Conservation (phyloP, 2,797 vertebrate species). For the Falco biarmicus region DNA sequence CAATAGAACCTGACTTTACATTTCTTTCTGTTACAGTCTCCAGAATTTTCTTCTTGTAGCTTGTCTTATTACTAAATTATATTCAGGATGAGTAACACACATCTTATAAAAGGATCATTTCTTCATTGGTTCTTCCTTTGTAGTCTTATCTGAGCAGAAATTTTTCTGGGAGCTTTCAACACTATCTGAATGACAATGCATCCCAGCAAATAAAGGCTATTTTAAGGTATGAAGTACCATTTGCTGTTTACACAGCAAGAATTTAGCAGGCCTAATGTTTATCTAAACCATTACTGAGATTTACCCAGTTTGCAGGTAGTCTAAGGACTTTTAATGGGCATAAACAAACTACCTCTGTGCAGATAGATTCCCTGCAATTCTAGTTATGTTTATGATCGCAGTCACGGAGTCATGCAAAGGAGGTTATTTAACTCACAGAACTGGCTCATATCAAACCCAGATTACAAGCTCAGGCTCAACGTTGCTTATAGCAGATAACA, state of each 20-base stretch:
- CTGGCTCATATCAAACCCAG: not conserved
- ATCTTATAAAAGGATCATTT: not conserved
- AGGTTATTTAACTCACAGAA: not conserved
- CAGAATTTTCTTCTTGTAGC: not conserved
- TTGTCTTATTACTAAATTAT: not conserved
- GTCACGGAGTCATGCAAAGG: not conserved
- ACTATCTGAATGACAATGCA: not conserved
- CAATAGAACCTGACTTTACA: not conserved
- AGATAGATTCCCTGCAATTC: not conserved
- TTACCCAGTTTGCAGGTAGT: not conserved
- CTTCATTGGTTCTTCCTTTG: not conserved
- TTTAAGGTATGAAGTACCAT: not conserved
- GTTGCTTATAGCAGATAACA: not conserved
- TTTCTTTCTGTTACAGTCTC: not conserved
- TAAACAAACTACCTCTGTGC: not conserved
- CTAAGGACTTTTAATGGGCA: not conserved
- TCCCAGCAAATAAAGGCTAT: not conserved
- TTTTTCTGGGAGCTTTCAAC: not conserved
- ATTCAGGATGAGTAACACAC: not conserved
- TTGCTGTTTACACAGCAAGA: slow-evolving; percentile 1
- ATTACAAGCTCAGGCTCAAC: not conserved
- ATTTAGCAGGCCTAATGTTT: not conserved
- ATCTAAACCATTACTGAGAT: not conserved
- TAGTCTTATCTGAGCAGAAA: not conserved
- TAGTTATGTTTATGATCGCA: not conserved